These are phyloP conservation scores for Pristionchus arcanus DNA, from an alignment of 2,888 invertebrate genomes.

Conservation along the genomic window DNA sequence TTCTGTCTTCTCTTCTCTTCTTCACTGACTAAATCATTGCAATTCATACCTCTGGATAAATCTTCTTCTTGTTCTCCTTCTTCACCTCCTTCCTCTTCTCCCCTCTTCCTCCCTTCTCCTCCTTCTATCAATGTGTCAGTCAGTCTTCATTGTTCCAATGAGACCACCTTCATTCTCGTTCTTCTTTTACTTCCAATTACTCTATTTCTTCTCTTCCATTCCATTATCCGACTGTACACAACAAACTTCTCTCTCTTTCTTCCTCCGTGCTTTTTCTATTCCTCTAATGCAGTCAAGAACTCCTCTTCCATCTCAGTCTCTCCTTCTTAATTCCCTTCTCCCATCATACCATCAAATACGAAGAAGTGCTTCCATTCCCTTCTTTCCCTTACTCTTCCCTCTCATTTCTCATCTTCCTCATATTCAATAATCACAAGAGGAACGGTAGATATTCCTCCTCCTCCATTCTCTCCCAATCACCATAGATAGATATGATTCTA, in stretches of 20 bases:
- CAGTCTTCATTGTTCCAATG: constrained; percentile 26
- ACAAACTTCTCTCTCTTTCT: constrained; percentile 44
- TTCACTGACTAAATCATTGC: too few species aligned
- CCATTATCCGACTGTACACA: constrained; percentile 37
- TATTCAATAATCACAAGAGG: background rate
- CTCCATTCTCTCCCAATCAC: background rate
- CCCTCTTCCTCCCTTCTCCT: background rate
- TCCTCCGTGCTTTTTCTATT: constrained; percentile 44
- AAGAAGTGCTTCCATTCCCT: background rate
- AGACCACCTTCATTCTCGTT: constrained; percentile 2
- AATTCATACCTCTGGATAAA: too few species aligned
- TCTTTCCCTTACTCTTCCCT: background rate
- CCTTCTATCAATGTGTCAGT: constrained; percentile 38
- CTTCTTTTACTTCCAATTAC: constrained; percentile 50
- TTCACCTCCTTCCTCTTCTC: background rate
- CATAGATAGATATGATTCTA: background rate
- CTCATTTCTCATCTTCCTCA: constrained; percentile 27
- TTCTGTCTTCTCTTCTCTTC: background rate
- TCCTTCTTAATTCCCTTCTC: background rate
- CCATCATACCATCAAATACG: constrained; percentile 2
- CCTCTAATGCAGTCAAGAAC: constrained; percentile 38
- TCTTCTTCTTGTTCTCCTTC: background rate
- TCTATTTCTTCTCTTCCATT: constrained; percentile 42
- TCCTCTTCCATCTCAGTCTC: constrained; percentile 9
- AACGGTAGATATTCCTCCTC: background rate